These are phyloP conservation scores for Cettia cetti DNA, from an alignment of 2,113 vertebrate species.

Conservation along the genomic window DNA sequence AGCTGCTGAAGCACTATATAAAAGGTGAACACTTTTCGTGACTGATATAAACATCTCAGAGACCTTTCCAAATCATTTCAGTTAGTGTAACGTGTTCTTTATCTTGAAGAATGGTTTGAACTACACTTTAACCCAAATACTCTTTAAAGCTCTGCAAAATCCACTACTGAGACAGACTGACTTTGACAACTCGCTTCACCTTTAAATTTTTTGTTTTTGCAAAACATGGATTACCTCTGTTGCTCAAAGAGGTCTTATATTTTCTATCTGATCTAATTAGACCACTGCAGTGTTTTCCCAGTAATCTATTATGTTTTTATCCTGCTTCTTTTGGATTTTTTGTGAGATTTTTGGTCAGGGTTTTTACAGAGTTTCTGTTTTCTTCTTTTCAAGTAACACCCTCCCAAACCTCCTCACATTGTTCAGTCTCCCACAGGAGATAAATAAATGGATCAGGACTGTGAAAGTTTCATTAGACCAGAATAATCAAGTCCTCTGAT, in stretches of 20 bases:
- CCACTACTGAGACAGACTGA: background rate
- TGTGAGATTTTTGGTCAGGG: background rate
- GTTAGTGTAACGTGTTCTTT: background rate
- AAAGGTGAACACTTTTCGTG: background rate
- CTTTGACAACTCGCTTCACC: background rate
- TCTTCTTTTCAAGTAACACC: background rate
- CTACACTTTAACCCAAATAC: background rate
- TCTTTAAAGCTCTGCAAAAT: background rate
- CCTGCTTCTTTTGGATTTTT: background rate
- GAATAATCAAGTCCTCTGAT: background rate
- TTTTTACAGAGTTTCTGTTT: background rate
- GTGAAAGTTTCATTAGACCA: background rate
- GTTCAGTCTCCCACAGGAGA: background rate
- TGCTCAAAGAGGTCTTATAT: background rate
- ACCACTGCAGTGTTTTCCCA: background rate
- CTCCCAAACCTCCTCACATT: rapidly evolving
- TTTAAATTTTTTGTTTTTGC: background rate
- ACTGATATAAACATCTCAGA: background rate
- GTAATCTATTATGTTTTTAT: background rate
- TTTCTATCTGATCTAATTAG: background rate
- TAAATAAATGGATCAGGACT: background rate
- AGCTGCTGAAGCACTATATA: background rate
- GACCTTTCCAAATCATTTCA: background rate
- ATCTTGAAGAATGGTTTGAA: background rate
- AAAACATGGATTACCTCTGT: background rate